phyloP scores from a whole-genome alignment of 2,797 vertebrate genomes.

The Antrozous pallidus region DNA sequence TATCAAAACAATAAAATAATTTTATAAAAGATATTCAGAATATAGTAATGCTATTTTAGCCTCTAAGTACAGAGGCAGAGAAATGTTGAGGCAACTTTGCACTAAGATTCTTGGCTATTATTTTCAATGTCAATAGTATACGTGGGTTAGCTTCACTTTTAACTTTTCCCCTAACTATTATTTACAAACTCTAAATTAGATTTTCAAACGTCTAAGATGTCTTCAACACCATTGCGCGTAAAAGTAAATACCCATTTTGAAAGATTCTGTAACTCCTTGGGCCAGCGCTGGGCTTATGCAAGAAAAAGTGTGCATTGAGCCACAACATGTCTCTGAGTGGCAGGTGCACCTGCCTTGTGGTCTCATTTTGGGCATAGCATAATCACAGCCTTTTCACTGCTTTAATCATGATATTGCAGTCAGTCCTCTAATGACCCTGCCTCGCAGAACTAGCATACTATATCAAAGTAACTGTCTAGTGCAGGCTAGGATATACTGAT shows the following conservation, averaged over 20 bases:
- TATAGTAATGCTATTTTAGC: not conserved
- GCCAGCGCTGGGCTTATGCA: not conserved
- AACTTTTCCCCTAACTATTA: not conserved
- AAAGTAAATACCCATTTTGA: not conserved
- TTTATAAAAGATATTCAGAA: not conserved
- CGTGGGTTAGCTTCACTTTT: not conserved
- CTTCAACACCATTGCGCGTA: not conserved
- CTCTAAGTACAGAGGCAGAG: not conserved
- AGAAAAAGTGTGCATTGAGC: not conserved
- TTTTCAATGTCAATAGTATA: not conserved
- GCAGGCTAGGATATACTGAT: not conserved
- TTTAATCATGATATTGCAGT: not conserved
- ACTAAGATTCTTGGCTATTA: not conserved
- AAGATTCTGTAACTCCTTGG: not conserved
- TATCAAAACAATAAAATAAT: not conserved
- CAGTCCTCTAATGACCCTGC: not conserved
- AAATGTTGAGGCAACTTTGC: not conserved
- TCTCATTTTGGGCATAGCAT: not conserved
- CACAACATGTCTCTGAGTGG: not conserved
- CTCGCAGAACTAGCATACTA: not conserved
- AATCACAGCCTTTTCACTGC: not conserved
- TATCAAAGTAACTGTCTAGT: not conserved
- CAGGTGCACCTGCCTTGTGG: not conserved
- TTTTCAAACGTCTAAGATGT: slow-evolving; percentile 31
- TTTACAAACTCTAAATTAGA: not conserved